Evolutionary conservation across 1,140 invertebrate species (phyloP).

Genomic region (Drosophila pallidifrons): DNA sequence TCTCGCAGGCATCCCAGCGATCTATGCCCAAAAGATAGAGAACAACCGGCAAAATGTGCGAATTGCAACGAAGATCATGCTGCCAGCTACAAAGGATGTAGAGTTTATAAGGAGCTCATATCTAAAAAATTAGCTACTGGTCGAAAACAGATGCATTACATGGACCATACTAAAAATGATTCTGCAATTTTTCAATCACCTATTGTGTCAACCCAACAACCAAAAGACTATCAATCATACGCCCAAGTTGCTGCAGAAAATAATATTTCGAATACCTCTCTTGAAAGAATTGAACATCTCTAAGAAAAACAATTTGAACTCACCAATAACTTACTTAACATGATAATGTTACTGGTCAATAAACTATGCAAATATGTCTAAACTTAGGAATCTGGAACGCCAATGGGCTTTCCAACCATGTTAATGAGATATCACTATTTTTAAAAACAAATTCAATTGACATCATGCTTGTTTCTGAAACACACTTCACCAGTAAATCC

Average conservation of each 20-base stretch:
- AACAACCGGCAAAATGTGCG: constrained; percentile 68
- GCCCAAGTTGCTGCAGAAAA: constrained; percentile 19
- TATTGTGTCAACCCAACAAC: not conserved
- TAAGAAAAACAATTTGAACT: constrained; percentile 33
- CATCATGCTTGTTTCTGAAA: not conserved
- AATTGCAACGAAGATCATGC: constrained; percentile 64
- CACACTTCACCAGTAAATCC: no score
- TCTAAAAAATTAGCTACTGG: not conserved
- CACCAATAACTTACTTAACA: constrained; percentile 33
- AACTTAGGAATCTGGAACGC: constrained; percentile 36
- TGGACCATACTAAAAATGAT: constrained; percentile 4
- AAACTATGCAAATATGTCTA: constrained; percentile 28
- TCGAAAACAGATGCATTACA: not conserved
- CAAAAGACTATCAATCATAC: constrained; percentile 15
- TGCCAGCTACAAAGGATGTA: constrained; percentile 56
- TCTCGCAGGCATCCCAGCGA: constrained; percentile 67
- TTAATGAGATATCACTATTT: constrained; percentile 27
- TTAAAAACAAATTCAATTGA: constrained; percentile 23
- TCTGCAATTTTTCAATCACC: constrained; percentile 6
- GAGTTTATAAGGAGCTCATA: constrained; percentile 10
- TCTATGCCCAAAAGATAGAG: constrained; percentile 41
- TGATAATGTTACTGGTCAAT: constrained; percentile 20
- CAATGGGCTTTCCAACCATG: constrained; percentile 29
- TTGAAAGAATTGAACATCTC: constrained; percentile 23
- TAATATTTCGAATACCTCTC: constrained; percentile 1